phyloP scores from a whole-genome alignment of 2,888 invertebrate species.

The Leptopterna dolabrata region DNA sequence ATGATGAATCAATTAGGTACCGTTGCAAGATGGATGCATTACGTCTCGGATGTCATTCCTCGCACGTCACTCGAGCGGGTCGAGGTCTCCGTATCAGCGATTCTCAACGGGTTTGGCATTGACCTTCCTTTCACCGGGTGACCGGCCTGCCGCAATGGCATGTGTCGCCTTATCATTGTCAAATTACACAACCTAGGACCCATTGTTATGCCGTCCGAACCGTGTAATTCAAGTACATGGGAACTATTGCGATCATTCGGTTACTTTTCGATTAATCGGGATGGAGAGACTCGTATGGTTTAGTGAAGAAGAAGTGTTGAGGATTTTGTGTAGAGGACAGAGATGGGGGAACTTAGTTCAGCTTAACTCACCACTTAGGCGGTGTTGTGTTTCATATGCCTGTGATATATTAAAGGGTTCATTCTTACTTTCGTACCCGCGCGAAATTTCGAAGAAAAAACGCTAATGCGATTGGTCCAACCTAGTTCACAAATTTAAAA shows the following conservation, averaged over 20 bases:
- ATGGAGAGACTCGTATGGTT: no score
- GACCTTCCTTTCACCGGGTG: conserved; percentile 22
- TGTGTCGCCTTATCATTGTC: neutral
- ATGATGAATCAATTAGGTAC: neutral
- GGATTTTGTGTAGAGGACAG: no score
- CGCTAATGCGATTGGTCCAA: no score
- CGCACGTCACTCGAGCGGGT: conserved; percentile 8
- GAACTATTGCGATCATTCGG: neutral
- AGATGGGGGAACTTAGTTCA: no score
- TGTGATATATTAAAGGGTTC: no score
- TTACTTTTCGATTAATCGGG: neutral
- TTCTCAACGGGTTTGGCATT: conserved; percentile 10
- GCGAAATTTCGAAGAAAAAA: no score
- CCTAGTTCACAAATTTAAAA: no score
- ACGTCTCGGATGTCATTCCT: neutral
- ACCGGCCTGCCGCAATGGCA: neutral
- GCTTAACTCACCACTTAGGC: no score
- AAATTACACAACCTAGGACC: neutral
- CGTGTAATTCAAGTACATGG: no score
- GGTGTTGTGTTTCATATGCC: no score
- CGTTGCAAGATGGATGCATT: neutral
- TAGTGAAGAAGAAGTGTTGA: no score
- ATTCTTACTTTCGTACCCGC: no score
- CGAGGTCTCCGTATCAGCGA: conserved; percentile 10
- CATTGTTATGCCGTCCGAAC: neutral